These are phyloP conservation scores for Glossosoma conforme DNA, from an alignment of 1,140 invertebrate genomes.

Conservation along the genomic window DNA sequence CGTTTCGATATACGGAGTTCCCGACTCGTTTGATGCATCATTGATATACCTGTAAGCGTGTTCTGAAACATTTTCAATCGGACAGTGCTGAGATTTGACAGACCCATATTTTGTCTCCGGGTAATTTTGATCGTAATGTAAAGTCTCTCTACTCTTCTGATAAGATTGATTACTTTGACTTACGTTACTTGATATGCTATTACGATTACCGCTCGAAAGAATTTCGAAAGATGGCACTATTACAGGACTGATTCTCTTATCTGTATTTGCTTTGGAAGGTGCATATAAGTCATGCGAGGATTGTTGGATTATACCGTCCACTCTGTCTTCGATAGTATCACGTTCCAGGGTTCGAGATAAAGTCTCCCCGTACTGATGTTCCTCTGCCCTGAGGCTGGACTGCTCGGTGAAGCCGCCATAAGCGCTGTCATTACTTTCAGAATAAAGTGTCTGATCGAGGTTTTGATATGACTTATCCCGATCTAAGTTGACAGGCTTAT, in stretches of 20 bases:
- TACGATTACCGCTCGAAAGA: conserved; percentile 35
- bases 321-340: conserved; percentile 25
- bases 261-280: conserved; percentile 4
- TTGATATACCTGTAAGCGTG: conserved; percentile 38
- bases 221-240: conserved; percentile 34
- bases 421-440: conserved; percentile 36
- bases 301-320: conserved; percentile 25
- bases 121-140: conserved; percentile 7
- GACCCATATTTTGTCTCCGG: conserved; percentile 15
- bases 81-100: conserved; percentile 1
- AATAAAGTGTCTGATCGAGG: conserved; percentile 47
- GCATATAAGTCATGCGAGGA: conserved; percentile 25
- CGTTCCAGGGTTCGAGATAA: not conserved
- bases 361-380: conserved; percentile 7
- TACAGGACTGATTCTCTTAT: conserved; percentile 20
- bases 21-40: conserved; percentile 28
- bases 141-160: conserved; percentile 9
- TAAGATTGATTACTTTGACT: conserved; percentile 26
- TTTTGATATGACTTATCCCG: conserved; percentile 47
- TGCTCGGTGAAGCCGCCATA: conserved; percentile 25
- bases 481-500: conserved; percentile 44
- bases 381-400: conserved; percentile 4
- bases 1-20: conserved; percentile 35
- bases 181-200: conserved; percentile 33
- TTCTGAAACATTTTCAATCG: conserved; percentile 13